Base-by-base conservation (phyloP, 1,140 invertebrate species). In the Battus philenor region DNA sequence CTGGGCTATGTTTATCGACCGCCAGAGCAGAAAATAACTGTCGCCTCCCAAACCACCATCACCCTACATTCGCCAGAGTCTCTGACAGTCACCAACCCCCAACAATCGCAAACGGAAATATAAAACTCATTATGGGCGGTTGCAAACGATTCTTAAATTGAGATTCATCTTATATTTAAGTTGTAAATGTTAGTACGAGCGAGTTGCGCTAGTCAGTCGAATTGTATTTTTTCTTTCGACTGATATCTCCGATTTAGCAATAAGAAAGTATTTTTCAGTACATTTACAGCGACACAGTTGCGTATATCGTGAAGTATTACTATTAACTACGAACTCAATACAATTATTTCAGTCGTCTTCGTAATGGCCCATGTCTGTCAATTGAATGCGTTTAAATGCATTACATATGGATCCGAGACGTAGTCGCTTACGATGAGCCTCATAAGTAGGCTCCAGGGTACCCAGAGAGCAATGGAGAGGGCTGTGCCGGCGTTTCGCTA, bases 11-110 rank as follows among this genome's bases (percentile, higher is more conserved):
- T 78, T 44, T 75, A 60, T 61, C 69, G 63, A 36, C 55, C 62
- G 12, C 49, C 60, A 47, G 51, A 38, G 33, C 33, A 44, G 41
- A 62, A 61, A 31, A 69, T 59, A 27, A 74, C 76, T 5, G 75
- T 78, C 17, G 75, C 66, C 32, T 79, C 76, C 33, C 81, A 83
- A 65, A 86, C 81, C 33, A 77, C 68, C 45, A 80, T 83, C 59
- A 78, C 76, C 10, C 67, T 83, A 27, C 82, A 79, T 60, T 76
- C 81, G 45, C 77, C 77, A 17, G 74, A 80, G 45, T 29, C 63
- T 20, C 61, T 77, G 20, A 52, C 68, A 11, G 68, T 77, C 57
- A 68, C 64, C 17, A 55, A 50, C 31, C 57, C 60, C 26, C 46
- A 48, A 26, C 53, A 41, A 4, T 27, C 41, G 2, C 53, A 47